A percentile compares a stretch with the other conserved stretches of the same genome.
Evolutionary conservation across 2,113 vertebrate genomes (phyloP).

Genomic region (Albula glossodonta): DNA sequence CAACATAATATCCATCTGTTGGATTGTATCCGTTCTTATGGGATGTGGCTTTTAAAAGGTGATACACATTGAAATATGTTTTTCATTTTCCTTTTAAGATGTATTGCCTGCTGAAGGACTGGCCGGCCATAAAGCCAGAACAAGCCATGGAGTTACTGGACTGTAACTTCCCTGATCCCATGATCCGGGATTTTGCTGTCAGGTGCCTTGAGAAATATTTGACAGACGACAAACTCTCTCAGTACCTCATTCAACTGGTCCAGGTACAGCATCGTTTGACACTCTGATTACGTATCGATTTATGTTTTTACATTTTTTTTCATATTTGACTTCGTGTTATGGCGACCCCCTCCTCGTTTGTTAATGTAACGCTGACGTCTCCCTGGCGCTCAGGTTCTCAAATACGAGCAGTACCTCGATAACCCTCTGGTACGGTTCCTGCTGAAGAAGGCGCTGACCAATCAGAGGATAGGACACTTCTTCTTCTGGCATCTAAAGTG

Average conservation of each 20-base stretch:
- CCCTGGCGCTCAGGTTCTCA: slow-evolving; percentile 81
- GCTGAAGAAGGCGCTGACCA: slow-evolving; percentile 96
- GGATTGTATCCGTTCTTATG: neutral
- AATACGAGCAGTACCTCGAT: slow-evolving; percentile 97
- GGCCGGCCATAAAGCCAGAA: slow-evolving; percentile 93
- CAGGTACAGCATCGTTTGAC: slow-evolving; percentile 6
- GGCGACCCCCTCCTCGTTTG: neutral
- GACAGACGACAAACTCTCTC: slow-evolving; percentile 95
- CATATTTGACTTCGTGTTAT: neutral
- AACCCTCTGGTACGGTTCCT: slow-evolving; percentile 93
- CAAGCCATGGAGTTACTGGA: slow-evolving; percentile 97
- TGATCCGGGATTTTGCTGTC: slow-evolving; percentile 93
- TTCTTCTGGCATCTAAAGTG: slow-evolving; percentile 99
- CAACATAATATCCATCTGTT: neutral
- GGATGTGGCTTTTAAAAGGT: neutral
- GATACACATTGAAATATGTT: neutral
- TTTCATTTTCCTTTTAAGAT: slow-evolving; percentile 69
- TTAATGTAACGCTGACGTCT: neutral
- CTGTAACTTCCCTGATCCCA: slow-evolving; percentile 95
- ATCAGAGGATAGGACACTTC: slow-evolving; percentile 97
- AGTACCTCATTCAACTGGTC: slow-evolving; percentile 69
- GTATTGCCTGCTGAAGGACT: slow-evolving; percentile 97
- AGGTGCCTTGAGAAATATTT: slow-evolving; percentile 93
- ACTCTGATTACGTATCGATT: too few species aligned
- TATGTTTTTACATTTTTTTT: neutral